Evolutionary conservation across 2,888 invertebrate species (phyloP).

Genomic region (Latheticus oryzae): DNA sequence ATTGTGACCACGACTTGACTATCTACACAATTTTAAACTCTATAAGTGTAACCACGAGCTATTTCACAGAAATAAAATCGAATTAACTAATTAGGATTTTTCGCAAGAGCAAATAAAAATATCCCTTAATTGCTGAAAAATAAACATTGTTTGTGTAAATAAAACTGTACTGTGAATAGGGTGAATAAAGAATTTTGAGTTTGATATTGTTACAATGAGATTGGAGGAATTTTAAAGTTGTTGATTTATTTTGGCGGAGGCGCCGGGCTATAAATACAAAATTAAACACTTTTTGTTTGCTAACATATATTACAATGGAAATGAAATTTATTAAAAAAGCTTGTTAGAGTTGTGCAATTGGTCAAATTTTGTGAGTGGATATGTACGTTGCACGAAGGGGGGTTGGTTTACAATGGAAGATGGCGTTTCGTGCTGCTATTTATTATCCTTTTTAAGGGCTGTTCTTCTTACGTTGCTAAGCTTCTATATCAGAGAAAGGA

Average conservation of each 20-base stretch:
- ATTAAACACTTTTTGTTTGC: neutral
- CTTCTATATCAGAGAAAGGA: slow-evolving; percentile 48
- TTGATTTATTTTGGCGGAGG: slow-evolving; percentile 1
- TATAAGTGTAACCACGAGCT: no score
- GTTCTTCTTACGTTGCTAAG: slow-evolving; percentile 46
- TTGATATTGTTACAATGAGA: no score
- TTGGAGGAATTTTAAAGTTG: no score
- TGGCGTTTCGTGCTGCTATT: slow-evolving; percentile 45
- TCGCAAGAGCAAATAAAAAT: no score
- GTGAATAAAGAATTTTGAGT: no score
- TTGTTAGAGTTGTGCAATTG: slow-evolving; percentile 27
- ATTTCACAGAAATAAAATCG: no score
- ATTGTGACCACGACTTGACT: slow-evolving; percentile 16
- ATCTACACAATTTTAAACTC: slow-evolving; percentile 18
- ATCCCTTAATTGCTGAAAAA: no score
- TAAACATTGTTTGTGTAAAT: no score
- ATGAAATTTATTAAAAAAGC: neutral
- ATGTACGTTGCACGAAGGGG: slow-evolving; percentile 26
- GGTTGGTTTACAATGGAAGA: slow-evolving; percentile 41
- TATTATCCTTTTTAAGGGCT: slow-evolving; percentile 49
- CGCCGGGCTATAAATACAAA: slow-evolving; percentile 1
- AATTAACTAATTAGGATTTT: no score
- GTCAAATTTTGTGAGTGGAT: slow-evolving; percentile 34
- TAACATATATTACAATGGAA: neutral
- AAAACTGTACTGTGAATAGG: no score